Evolutionary conservation across 2,113 vertebrate genomes (phyloP).

Genomic region (Chaetodon auriga): DNA sequence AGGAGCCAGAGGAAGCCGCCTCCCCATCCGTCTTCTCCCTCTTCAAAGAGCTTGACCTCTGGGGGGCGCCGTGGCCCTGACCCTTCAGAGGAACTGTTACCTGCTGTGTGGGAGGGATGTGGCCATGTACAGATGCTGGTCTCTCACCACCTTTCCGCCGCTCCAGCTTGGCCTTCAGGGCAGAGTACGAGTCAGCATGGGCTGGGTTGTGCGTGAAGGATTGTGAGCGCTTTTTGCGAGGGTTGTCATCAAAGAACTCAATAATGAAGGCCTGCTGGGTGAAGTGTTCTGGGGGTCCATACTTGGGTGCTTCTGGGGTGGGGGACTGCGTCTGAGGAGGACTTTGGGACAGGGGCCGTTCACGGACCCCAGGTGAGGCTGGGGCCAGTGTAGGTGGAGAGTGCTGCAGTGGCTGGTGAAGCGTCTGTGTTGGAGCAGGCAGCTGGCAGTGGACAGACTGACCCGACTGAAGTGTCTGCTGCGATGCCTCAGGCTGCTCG

Average conservation of each 20-base stretch:
- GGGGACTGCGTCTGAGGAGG: conserved; percentile 53
- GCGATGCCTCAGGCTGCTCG: conserved; percentile 39
- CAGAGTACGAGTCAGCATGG: conserved; percentile 86
- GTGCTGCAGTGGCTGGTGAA: conserved; percentile 50
- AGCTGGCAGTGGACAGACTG: not conserved
- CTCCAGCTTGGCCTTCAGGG: conserved; percentile 87
- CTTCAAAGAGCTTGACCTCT: conserved; percentile 91
- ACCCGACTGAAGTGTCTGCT: conserved; percentile 49
- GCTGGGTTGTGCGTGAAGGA: conserved; percentile 93
- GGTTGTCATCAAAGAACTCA: conserved; percentile 96
- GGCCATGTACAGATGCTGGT: conserved; percentile 77
- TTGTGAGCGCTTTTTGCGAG: conserved; percentile 95
- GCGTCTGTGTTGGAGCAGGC: conserved; percentile 5
- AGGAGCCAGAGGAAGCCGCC: conserved; percentile 39
- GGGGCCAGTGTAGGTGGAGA: conserved; percentile 50
- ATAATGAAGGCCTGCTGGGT: conserved; percentile 95
- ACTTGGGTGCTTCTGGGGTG: conserved; percentile 9
- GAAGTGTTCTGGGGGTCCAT: conserved; percentile 56
- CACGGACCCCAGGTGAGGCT: conserved; percentile 26
- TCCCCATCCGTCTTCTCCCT: conserved; percentile 91
- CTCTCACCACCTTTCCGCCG: conserved; percentile 88
- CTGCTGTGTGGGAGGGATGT: conserved; percentile 70
- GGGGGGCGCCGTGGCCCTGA: conserved; percentile 77
- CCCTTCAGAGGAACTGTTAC: conserved; percentile 74
- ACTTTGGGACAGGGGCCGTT: conserved; percentile 54